A percentile compares a stretch with the other conserved stretches of the same genome.
phyloP scores from a whole-genome alignment of 2,888 invertebrate species.

The Melanophora roralis region DNA sequence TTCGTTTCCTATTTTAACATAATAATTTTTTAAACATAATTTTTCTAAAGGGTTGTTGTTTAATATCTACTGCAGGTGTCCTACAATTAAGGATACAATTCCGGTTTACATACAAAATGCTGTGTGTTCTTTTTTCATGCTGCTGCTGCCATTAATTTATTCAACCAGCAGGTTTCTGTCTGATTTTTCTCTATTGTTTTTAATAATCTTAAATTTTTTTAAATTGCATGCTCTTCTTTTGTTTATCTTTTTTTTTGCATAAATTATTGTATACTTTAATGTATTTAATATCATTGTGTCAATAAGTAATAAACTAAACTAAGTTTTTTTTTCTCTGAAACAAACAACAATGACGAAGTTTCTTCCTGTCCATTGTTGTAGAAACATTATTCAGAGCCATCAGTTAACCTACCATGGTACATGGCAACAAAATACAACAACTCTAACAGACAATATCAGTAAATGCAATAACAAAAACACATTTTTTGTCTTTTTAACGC shows the following conservation, averaged over 20 bases:
- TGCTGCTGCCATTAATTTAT: conserved; percentile 38
- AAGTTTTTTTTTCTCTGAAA: conserved; percentile 11
- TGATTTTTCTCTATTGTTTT: conserved; percentile 36
- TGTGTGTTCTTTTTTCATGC: conserved; percentile 17
- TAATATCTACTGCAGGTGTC: conserved; percentile 56
- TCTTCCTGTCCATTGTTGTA: conserved; percentile 59
- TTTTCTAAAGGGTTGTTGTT: conserved; percentile 51
- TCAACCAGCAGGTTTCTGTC: conserved; percentile 54
- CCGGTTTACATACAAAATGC: conserved; percentile 29
- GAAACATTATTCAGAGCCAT: conserved; percentile 24
- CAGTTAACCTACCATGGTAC: conserved; percentile 28
- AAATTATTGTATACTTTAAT: conserved; percentile 28
- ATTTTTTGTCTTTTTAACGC: conserved; percentile 8
- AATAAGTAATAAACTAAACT: conserved; percentile 25
- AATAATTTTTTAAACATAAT: conserved; percentile 8
- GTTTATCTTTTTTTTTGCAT: conserved; percentile 27
- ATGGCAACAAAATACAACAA: background rate
- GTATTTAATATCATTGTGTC: conserved; percentile 41
- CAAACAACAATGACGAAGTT: conserved; percentile 37
- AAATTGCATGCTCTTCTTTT: conserved; percentile 15
- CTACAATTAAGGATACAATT: conserved; percentile 55
- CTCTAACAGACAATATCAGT: conserved; percentile 4
- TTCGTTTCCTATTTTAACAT: conserved; percentile 48
- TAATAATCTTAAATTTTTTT: background rate
- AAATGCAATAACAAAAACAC: conserved; percentile 8